Percentiles rank a stretch among this genome's conserved stretches.
Conservation (phyloP, 2,797 vertebrate genomes). For the Petrocephalus schoutedeni region DNA sequence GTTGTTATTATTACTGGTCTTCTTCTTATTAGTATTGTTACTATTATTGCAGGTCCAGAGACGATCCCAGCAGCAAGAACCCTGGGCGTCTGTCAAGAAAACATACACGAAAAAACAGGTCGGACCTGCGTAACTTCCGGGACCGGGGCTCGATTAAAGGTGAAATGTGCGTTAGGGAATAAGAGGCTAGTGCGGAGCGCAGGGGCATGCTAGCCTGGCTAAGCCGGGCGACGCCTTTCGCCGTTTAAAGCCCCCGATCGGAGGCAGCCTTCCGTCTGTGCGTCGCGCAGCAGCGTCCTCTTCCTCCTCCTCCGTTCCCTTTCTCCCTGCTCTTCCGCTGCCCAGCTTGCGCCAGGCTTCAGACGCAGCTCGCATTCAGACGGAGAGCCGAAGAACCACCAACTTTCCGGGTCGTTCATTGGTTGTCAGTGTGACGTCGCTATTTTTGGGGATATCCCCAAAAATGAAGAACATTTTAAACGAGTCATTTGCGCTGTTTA, state of each 20-base stretch:
- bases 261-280: background rate
- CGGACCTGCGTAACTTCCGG: conserved; percentile 47
- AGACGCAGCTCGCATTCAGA: background rate
- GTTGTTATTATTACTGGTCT: background rate
- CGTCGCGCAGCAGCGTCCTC: conserved; percentile 12
- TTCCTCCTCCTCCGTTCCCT: background rate
- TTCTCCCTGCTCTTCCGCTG: background rate
- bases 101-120: conserved; percentile 49
- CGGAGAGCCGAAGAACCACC: background rate
- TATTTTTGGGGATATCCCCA: conserved; percentile 1
- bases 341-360: background rate
- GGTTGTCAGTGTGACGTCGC: background rate
- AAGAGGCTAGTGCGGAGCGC: background rate
- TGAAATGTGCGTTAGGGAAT: conserved; percentile 6
- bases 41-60: conserved; percentile 44
- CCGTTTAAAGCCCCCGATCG: background rate
- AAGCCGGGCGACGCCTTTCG: background rate
- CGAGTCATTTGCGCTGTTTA: background rate
- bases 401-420: conserved; percentile 1
- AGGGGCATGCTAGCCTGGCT: background rate
- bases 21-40: background rate
- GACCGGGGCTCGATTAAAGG: conserved; percentile 18
- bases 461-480: background rate
- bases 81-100: conserved; percentile 53
- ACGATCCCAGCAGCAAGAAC: conserved; percentile 46